Percentiles rank a stretch among this genome's conserved stretches.
Conservation (phyloP, 2,888 invertebrate genomes). For the Laspeyria flexula region DNA sequence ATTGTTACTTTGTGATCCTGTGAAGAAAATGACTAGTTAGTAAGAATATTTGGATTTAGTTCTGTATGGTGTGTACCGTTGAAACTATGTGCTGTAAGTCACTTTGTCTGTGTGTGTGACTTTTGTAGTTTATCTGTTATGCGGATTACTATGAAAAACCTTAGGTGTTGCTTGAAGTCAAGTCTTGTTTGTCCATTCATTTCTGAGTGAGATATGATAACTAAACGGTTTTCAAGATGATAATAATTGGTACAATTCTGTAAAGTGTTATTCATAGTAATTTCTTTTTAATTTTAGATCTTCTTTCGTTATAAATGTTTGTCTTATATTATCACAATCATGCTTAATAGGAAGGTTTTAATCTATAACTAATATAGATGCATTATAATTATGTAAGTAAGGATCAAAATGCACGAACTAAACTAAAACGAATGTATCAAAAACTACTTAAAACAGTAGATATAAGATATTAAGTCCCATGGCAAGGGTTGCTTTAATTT, state of each 20-base stretch:
- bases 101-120: slow-evolving; percentile 31
- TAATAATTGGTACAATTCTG: too few relatives aligned
- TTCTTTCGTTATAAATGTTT: too few relatives aligned
- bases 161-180: not conserved
- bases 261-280: slow-evolving; percentile 27
- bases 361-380: slow-evolving; percentile 25
- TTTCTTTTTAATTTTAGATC: not conserved
- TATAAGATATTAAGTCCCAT: not conserved
- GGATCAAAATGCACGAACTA: not conserved
- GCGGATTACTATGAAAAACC: slow-evolving; percentile 19
- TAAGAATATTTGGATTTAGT: not conserved
- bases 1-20: slow-evolving; percentile 76
- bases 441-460: not conserved
- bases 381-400: slow-evolving; percentile 14
- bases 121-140: slow-evolving; percentile 1
- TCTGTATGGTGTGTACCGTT: slow-evolving; percentile 25
- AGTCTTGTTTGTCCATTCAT: too few relatives aligned
- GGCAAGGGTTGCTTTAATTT: not conserved
- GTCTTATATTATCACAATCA: slow-evolving; percentile 30
- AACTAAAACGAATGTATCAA: slow-evolving; percentile 1
- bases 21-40: slow-evolving; percentile 21
- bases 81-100: slow-evolving; percentile 41
- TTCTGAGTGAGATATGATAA: too few relatives aligned
- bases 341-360: slow-evolving; percentile 21
- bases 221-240: too few relatives aligned